Evolutionary conservation across 2,888 invertebrate species (phyloP).

Genomic region (Nomada fabriciana): DNA sequence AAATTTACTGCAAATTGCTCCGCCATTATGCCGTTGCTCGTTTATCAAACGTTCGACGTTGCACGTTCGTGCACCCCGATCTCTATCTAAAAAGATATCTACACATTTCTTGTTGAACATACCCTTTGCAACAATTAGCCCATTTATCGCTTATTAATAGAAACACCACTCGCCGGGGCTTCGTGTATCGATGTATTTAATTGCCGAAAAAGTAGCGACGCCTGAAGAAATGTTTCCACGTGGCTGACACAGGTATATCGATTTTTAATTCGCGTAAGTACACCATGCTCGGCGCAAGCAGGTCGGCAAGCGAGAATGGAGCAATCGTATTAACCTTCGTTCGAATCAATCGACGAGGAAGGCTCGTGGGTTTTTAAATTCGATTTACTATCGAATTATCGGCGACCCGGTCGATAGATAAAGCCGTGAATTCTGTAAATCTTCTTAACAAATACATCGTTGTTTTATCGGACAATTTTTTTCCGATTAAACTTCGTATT

Average conservation of each 20-base stretch:
- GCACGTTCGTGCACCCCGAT: background rate
- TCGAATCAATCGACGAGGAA: conserved; percentile 10
- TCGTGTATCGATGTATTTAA: too few species aligned
- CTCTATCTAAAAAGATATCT: background rate
- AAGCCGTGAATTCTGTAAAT: background rate
- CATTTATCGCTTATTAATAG: background rate
- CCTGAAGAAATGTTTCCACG: background rate
- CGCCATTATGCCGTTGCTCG: background rate
- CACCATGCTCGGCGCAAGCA: conserved; percentile 9
- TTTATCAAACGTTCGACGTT: background rate
- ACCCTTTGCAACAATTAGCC: background rate
- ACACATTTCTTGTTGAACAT: background rate
- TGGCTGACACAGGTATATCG: background rate
- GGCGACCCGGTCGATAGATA: background rate
- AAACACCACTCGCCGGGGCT: background rate
- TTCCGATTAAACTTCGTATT: background rate
- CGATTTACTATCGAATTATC: background rate
- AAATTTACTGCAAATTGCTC: background rate
- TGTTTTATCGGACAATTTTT: too few species aligned
- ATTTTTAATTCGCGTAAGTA: conserved; percentile 24
- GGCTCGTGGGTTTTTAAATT: conserved; percentile 13
- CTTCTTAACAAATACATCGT: too few species aligned
- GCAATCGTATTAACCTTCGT: conserved; percentile 24
- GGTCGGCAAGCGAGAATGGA: background rate
- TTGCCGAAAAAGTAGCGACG: too few species aligned